A percentile compares a stretch with the other conserved stretches of the same genome.
These are phyloP conservation scores for Cosmia pyralina DNA, from an alignment of 2,888 invertebrate genomes.

Conservation along the genomic window DNA sequence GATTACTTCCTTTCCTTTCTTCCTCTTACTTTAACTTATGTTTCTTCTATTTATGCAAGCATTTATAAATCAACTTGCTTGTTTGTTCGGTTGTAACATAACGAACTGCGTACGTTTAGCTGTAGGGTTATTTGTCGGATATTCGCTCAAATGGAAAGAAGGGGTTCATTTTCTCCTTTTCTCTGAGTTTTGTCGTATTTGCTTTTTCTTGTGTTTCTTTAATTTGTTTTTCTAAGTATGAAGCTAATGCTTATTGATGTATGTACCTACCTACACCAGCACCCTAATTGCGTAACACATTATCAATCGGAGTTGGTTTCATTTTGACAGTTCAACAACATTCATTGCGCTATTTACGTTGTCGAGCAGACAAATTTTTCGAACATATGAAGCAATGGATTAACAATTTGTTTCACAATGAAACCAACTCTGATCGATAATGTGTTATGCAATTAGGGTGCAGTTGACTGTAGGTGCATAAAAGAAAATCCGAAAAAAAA, in stretches of 20 bases:
- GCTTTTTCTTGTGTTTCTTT: not conserved
- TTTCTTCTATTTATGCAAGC: not conserved
- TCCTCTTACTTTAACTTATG: not conserved
- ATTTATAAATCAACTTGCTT: conserved; percentile 48
- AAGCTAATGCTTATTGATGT: not conserved
- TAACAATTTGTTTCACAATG: too few relatives aligned
- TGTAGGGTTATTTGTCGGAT: conserved; percentile 5
- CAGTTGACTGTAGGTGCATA: not conserved
- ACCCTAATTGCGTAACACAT: too few relatives aligned
- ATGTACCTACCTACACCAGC: too few relatives aligned
- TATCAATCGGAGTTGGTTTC: too few relatives aligned
- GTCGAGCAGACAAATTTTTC: too few relatives aligned
- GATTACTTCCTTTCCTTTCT: not conserved
- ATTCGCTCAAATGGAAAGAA: conserved; percentile 5
- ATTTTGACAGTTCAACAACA: too few relatives aligned
- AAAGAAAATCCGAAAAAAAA: not conserved
- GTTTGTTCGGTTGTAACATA: conserved; percentile 10
- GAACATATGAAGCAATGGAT: too few relatives aligned
- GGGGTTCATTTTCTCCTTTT: conserved; percentile 1
- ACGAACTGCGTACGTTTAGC: conserved; percentile 11
- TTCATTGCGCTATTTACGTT: too few relatives aligned
- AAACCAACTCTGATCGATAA: too few relatives aligned
- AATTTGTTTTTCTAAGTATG: not conserved
- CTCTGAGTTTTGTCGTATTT: not conserved
- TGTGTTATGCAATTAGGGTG: too few relatives aligned